Evolutionary conservation across 2,113 vertebrate genomes (phyloP).

Genomic region (Rhineura floridana): DNA sequence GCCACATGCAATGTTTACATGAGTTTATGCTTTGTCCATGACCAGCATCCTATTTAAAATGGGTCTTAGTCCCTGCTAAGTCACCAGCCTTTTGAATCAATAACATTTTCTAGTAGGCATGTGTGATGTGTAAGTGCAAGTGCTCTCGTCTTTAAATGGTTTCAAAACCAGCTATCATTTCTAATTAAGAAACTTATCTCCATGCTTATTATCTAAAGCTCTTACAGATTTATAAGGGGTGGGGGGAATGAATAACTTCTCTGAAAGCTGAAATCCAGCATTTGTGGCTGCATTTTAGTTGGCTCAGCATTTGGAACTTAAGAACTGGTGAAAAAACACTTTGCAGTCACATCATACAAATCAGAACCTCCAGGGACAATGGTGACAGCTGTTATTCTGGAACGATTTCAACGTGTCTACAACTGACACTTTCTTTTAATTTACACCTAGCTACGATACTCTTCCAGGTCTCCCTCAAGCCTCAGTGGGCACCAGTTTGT

Average conservation of each 20-base stretch:
- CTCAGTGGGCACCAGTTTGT: conserved; percentile 54
- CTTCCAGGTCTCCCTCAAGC: conserved; percentile 47
- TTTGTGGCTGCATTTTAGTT: not conserved
- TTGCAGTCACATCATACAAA: conserved; percentile 17
- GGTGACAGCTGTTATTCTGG: conserved; percentile 44
- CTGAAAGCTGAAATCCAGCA: not conserved
- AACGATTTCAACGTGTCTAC: conserved; percentile 57
- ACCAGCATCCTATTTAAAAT: not conserved
- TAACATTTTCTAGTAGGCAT: not conserved
- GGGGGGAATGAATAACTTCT: not conserved
- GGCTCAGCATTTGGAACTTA: conserved; percentile 16
- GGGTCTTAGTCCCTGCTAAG: not conserved
- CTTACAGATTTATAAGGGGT: not conserved
- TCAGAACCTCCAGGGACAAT: conserved; percentile 32
- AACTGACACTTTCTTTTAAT: conserved; percentile 61
- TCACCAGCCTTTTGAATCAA: too few relatives aligned
- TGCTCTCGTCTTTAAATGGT: not conserved
- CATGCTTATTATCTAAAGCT: not conserved
- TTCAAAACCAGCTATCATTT: not conserved
- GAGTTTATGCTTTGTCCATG: not conserved
- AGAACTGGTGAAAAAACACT: conserved; percentile 37
- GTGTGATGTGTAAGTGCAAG: not conserved
- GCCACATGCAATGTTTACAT: not conserved
- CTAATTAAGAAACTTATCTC: not conserved
- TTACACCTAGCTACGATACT: conserved; percentile 49